Evolutionary conservation across 2,888 invertebrate species (phyloP).

Genomic region (Venusia cambrica): DNA sequence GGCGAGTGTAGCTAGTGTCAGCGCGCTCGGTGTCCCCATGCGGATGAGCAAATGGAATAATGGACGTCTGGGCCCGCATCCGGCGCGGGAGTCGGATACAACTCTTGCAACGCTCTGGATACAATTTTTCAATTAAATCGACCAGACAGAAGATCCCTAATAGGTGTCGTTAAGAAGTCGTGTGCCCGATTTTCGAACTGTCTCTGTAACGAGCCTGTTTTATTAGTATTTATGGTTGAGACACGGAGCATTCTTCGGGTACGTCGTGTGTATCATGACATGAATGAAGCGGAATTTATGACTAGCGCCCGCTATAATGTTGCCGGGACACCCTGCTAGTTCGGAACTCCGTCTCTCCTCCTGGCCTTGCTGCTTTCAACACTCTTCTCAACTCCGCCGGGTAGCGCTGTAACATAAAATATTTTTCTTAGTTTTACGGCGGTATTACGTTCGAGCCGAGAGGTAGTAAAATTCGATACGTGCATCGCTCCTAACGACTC

Average conservation of each 20-base stretch:
- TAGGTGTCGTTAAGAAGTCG: constrained; percentile 81
- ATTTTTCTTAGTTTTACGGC: constrained; percentile 76
- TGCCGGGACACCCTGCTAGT: constrained; percentile 43
- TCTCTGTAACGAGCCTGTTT: constrained; percentile 76
- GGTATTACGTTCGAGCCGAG: constrained; percentile 57
- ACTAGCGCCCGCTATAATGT: constrained; percentile 62
- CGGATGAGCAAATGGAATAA: constrained; percentile 81
- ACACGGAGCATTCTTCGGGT: constrained; percentile 50
- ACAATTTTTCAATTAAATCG: constrained; percentile 81
- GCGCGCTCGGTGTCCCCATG: constrained; percentile 59
- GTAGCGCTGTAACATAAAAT: constrained; percentile 53
- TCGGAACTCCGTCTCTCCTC: constrained; percentile 41
- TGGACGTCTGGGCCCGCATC: constrained; percentile 81
- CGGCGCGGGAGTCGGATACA: constrained; percentile 76
- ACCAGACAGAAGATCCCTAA: constrained; percentile 80
- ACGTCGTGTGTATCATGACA: constrained; percentile 58
- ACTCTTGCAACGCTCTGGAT: constrained; percentile 77
- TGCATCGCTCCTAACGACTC: constrained; percentile 66
- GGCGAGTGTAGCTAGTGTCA: constrained; percentile 25
- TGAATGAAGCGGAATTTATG: constrained; percentile 75
- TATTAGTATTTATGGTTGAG: constrained; percentile 78
- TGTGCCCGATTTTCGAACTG: constrained; percentile 79
- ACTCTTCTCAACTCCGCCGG: constrained; percentile 49
- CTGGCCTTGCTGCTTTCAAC: constrained; percentile 22
- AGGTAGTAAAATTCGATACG: constrained; percentile 74